phyloP scores from a whole-genome alignment of 1,140 invertebrate species.

The Achroia grisella region DNA sequence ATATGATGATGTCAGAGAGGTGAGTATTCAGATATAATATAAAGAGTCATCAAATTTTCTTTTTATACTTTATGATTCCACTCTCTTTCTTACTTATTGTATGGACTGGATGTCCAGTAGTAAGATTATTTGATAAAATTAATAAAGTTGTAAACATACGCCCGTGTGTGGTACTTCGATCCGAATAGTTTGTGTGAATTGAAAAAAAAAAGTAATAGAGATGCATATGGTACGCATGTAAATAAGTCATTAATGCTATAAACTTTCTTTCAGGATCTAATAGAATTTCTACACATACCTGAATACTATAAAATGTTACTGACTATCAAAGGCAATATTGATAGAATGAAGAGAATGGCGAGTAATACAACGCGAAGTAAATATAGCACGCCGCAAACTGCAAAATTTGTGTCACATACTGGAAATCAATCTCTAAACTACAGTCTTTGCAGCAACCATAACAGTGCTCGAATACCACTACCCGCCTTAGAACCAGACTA shows the following conservation, averaged over 20 bases:
- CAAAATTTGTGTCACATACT: conserved; percentile 24
- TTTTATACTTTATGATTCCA: too few species aligned
- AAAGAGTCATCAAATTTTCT: neutral
- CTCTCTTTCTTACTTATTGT: too few species aligned
- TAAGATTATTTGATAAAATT: too few species aligned
- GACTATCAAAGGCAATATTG: conserved; percentile 48
- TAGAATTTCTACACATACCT: conserved; percentile 38
- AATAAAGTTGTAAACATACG: too few species aligned
- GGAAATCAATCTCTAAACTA: conserved; percentile 35
- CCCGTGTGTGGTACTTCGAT: too few species aligned
- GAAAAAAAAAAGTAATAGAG: neutral
- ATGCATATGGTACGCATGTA: too few species aligned
- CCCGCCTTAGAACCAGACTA: conserved; percentile 63
- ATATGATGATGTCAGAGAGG: conserved; percentile 69
- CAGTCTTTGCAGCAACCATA: conserved; percentile 21
- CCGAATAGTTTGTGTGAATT: too few species aligned
- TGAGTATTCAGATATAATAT: conserved; percentile 24
- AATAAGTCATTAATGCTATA: too few species aligned
- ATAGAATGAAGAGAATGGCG: conserved; percentile 56
- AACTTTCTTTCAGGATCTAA: conserved; percentile 47
- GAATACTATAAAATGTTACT: conserved; percentile 62
- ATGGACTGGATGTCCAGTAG: too few species aligned
- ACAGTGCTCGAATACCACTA: conserved; percentile 12
- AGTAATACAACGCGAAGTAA: conserved; percentile 31
- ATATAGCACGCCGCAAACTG: conserved; percentile 32